Evolutionary conservation across 2,888 invertebrate genomes (phyloP), one percentile per base, ranked within the genome.

Genomic region (Gisinianus flammeolus): DNA sequence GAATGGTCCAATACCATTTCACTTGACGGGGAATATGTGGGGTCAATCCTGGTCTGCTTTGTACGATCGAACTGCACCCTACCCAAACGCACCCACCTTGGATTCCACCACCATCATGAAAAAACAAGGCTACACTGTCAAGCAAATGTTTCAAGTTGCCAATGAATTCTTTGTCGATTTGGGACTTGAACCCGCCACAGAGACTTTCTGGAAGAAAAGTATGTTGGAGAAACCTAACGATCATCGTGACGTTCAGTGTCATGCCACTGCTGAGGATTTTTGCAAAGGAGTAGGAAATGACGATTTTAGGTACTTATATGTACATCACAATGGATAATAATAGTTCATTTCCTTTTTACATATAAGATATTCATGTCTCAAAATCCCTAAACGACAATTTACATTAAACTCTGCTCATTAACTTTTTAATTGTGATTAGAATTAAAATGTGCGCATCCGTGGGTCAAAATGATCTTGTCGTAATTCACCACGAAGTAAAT

Each of bases 141-240:
- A 76, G 77, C 87, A 88, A 78, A 93, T 94, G 90, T 93, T 93
- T 86, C 93, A 94, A 89, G 90, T 92, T 88, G 92, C 93, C 0
- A 94, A 94, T 85, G 93, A 94, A 86, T 94, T 94, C 87, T 94
- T 92, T 86, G 92, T 92, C 0, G 93, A 93, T 0, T 88, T 94
- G 86, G 94, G 94, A 0, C 88, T 96, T 85, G 91, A 92, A 85
- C 91, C 92, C 0, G 93, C 93, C 88, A 92, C 94, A 0, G 91
- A 92, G 0, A 92, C 93, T 87, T 96, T 96, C 88, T 96, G 95
- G 95, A 90, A 92, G 64, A 90, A 91, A 30, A 95, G 95, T 0
- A 90, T 96, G 90, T 88, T 95, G 31, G 92, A 91, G 82, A 90
- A 92, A 79, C 94, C 95, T 0, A 87, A 90, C n/a, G 92, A 92